These are phyloP conservation scores for Phyllotreta cruciferae DNA, from an alignment of 2,888 invertebrate species.

Conservation along the genomic window DNA sequence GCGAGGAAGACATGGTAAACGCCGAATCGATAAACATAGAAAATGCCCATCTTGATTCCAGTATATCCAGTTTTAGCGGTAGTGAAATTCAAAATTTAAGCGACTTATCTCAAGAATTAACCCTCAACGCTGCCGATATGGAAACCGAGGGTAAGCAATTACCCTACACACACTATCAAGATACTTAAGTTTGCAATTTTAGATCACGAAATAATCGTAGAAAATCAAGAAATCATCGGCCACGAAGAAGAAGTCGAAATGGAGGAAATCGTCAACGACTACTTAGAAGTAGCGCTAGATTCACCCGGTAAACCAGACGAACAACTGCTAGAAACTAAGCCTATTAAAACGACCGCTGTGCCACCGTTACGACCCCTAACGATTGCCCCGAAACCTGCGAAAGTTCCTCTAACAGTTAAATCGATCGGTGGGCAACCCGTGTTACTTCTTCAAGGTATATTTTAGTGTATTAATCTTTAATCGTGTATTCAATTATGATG, in stretches of 20 bases:
- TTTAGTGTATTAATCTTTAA: slow-evolving; percentile 6
- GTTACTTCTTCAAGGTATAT: slow-evolving; percentile 59
- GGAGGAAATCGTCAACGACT: slow-evolving; percentile 53
- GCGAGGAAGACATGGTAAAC: slow-evolving; percentile 48
- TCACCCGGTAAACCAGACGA: slow-evolving; percentile 46
- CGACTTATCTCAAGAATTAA: slow-evolving; percentile 54
- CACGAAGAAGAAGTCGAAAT: slow-evolving; percentile 53
- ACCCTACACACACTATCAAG: neutral
- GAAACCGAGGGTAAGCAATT: slow-evolving; percentile 50
- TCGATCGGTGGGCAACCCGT: slow-evolving; percentile 60
- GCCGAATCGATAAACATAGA: slow-evolving; percentile 51
- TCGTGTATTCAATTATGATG: neutral
- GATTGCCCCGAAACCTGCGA: slow-evolving; percentile 54
- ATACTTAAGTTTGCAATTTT: slow-evolving; percentile 20
- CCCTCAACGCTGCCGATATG: slow-evolving; percentile 49
- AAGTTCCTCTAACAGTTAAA: slow-evolving; percentile 56
- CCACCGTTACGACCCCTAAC: slow-evolving; percentile 54
- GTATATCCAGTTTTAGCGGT: slow-evolving; percentile 48
- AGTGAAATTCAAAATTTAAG: slow-evolving; percentile 54
- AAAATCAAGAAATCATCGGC: slow-evolving; percentile 46
- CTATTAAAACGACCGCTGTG: slow-evolving; percentile 44
- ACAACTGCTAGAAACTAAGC: slow-evolving; percentile 51
- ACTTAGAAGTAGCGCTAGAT: slow-evolving; percentile 56
- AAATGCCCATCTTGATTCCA: slow-evolving; percentile 45
- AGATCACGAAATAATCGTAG: slow-evolving; percentile 47